A percentile compares a stretch with the other conserved stretches of the same genome.
Evolutionary conservation across 2,113 vertebrate species (phyloP).

Genomic region (Ciconia boyciana): DNA sequence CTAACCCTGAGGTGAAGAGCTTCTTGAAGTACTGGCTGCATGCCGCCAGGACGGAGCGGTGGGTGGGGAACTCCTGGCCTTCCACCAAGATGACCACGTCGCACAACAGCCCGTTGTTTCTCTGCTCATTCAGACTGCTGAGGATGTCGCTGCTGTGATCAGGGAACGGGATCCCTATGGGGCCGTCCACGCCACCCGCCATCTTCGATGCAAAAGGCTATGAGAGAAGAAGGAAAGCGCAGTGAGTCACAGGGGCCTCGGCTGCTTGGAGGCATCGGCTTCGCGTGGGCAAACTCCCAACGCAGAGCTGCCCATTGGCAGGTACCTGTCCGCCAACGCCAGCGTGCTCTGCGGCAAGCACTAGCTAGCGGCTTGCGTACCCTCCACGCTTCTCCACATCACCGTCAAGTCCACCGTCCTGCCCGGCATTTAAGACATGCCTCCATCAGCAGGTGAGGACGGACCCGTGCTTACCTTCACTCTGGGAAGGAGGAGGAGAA

Average conservation of each 20-base stretch:
- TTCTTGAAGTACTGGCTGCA: conserved; percentile 99
- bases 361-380: fast-evolving
- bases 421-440: not conserved
- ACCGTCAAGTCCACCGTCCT: fast-evolving
- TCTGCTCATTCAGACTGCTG: conserved; percentile 92
- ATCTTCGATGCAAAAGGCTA: conserved; percentile 74
- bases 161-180: conserved; percentile 97
- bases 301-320: not conserved
- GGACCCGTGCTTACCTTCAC: not conserved
- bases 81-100: conserved; percentile 94
- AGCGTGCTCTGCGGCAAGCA: not conserved
- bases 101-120: conserved; percentile 90
- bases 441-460: not conserved
- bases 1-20: conserved; percentile 94
- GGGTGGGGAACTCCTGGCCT: conserved; percentile 93
- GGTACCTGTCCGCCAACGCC: fast-evolving
- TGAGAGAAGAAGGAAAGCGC: not conserved
- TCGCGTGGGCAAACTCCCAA: not conserved
- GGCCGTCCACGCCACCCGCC: conserved; percentile 90
- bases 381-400: not conserved
- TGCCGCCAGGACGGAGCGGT: conserved; percentile 96
- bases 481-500: not conserved
- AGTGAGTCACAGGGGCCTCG: not conserved
- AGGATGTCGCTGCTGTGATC: conserved; percentile 97
- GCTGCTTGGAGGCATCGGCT: fast-evolving